Percentiles rank a stretch among this genome's conserved stretches.
Evolutionary conservation across 2,113 vertebrate genomes (phyloP).

Genomic region (Carassius auratus): DNA sequence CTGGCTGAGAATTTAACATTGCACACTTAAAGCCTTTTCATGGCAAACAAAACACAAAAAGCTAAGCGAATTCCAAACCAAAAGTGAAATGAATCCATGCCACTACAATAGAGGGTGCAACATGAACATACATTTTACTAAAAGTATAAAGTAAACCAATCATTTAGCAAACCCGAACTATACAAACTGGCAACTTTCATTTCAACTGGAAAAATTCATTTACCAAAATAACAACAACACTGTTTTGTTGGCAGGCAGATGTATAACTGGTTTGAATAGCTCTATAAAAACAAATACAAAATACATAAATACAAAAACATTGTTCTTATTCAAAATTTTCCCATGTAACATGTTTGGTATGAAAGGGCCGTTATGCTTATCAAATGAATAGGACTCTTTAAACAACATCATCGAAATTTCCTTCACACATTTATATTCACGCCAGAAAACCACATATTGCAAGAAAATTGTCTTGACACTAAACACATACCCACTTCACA

Average conservation of each 20-base stretch:
- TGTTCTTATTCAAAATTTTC: too few relatives aligned
- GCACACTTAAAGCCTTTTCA: not conserved
- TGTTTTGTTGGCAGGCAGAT: not conserved
- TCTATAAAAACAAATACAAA: not conserved
- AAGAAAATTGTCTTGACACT: not conserved
- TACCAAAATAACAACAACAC: not conserved
- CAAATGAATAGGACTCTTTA: not conserved
- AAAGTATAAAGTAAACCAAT: too few relatives aligned
- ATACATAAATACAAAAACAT: too few relatives aligned
- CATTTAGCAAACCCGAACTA: too few relatives aligned
- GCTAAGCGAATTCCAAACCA: too few relatives aligned
- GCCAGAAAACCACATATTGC: too few relatives aligned
- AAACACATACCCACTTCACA: constrained; percentile 90
- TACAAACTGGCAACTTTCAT: too few relatives aligned
- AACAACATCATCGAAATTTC: not conserved
- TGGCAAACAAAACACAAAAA: not conserved
- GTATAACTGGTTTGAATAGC: not conserved
- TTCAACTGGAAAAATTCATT: too few relatives aligned
- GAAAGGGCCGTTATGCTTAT: not conserved
- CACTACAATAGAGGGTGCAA: too few relatives aligned
- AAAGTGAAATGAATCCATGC: too few relatives aligned
- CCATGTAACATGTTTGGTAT: not conserved
- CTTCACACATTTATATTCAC: not conserved
- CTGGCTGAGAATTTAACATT: not conserved
- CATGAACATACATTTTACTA: too few relatives aligned